Percentiles rank a stretch among this genome's conserved stretches.
phyloP scores from a whole-genome alignment of 64 coral and sea anemone species.

The Stichodactyla helianthus region DNA sequence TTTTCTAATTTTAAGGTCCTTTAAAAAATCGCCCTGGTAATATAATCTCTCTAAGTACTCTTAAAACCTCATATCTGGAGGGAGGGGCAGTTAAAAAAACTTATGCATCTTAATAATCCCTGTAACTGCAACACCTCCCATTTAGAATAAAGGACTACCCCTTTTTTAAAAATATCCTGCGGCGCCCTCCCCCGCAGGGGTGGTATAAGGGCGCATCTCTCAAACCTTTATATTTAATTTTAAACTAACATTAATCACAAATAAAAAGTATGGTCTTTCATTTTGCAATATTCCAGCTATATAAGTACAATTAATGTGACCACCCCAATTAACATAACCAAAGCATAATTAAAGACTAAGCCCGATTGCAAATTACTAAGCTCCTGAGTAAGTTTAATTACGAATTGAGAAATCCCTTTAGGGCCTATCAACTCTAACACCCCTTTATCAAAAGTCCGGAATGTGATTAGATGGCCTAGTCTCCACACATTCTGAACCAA shows the following conservation, averaged over 20 bases:
- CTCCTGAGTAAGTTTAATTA: constrained; percentile 67
- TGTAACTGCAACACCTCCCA: no score
- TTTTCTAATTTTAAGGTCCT: neutral
- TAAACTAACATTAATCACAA: neutral
- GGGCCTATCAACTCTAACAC: constrained; percentile 75
- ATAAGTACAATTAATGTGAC: neutral
- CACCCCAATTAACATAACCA: constrained; percentile 70
- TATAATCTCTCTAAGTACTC: no score
- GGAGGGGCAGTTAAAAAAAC: no score
- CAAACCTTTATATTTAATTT: no score
- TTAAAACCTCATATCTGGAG: no score
- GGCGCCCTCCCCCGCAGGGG: no score
- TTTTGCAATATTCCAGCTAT: no score
- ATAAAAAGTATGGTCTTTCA: neutral
- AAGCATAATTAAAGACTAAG: constrained; percentile 69
- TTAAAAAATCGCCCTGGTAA: no score
- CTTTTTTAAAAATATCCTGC: no score
- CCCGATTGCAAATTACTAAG: constrained; percentile 78
- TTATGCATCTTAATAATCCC: no score
- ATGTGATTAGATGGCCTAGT: constrained; percentile 56
- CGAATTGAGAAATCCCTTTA: constrained; percentile 62
- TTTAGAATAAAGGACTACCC: no score
- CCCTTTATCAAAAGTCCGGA: constrained; percentile 48
- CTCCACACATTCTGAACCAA: constrained; percentile 56
- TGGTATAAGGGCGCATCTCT: no score